Evolutionary conservation across 2,797 vertebrate species (phyloP).

Genomic region (Diplodus sargus): DNA sequence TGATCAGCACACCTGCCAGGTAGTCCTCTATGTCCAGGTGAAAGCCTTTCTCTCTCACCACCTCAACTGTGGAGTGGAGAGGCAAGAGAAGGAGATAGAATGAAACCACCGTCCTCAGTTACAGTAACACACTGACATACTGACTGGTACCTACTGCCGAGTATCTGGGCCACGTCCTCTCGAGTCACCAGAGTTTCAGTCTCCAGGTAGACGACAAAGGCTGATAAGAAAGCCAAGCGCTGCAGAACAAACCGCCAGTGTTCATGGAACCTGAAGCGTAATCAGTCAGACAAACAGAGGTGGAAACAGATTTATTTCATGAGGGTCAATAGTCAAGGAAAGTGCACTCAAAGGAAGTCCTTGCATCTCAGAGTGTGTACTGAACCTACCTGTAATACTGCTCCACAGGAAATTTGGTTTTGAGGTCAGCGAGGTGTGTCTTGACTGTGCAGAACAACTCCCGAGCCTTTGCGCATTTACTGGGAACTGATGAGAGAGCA

Average conservation of each 20-base stretch:
- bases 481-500: slow-evolving; percentile 86
- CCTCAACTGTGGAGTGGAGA: slow-evolving; percentile 87
- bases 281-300: not conserved
- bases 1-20: slow-evolving; percentile 94
- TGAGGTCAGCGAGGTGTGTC: slow-evolving; percentile 91
- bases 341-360: not conserved
- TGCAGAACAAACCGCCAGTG: slow-evolving; percentile 98
- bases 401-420: slow-evolving; percentile 94
- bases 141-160: slow-evolving; percentile 90
- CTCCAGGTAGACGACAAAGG: slow-evolving; percentile 96
- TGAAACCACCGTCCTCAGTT: not conserved
- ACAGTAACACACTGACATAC: not conserved
- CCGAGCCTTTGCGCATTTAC: slow-evolving; percentile 92
- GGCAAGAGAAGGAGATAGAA: not conserved
- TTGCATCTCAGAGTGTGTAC: not conserved
- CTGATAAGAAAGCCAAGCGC: slow-evolving; percentile 92
- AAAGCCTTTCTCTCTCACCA: slow-evolving; percentile 94
- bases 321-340: not conserved
- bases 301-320: too few species aligned
- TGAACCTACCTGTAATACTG: slow-evolving; percentile 94
- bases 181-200: slow-evolving; percentile 92
- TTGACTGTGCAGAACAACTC: slow-evolving; percentile 91
- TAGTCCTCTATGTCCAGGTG: slow-evolving; percentile 98
- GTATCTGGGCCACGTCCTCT: slow-evolving; percentile 92
- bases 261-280: slow-evolving; percentile 91